These are phyloP conservation scores for Reticulitermes lucifugus DNA, from an alignment of 2,888 invertebrate species.

Conservation along the genomic window DNA sequence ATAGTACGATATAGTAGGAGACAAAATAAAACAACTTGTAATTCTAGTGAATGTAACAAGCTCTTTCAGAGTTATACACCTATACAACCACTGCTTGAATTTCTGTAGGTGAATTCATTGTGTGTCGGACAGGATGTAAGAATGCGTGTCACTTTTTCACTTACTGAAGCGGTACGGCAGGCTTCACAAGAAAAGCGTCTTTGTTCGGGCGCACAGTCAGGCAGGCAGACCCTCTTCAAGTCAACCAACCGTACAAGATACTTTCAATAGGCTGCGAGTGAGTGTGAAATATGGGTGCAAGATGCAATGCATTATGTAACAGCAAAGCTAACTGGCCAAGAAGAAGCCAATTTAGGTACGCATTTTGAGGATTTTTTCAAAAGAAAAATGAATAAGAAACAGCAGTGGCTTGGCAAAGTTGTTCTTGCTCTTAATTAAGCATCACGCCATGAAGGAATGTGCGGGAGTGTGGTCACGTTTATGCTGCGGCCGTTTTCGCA, in stretches of 20 bases:
- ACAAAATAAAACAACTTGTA: too few relatives aligned
- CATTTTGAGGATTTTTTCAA: neutral
- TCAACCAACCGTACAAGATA: neutral
- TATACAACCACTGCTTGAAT: too few relatives aligned
- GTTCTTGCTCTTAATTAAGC: too few relatives aligned
- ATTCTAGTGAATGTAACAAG: too few relatives aligned
- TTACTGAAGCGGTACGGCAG: neutral
- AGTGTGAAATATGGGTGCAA: conserved; percentile 9
- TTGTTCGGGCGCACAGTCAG: neutral
- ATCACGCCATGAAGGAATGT: too few relatives aligned
- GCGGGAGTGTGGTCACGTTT: too few relatives aligned
- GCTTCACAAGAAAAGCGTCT: neutral
- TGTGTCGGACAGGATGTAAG: too few relatives aligned
- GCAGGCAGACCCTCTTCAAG: neutral
- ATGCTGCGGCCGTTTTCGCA: too few relatives aligned
- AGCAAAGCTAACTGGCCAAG: neutral
- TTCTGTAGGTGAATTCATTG: too few relatives aligned
- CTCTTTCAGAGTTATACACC: too few relatives aligned
- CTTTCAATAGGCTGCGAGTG: neutral
- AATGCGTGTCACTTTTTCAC: neutral
- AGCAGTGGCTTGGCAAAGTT: neutral
- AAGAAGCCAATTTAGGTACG: neutral
- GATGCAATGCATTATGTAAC: neutral
- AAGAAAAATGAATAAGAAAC: neutral
- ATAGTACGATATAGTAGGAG: too few relatives aligned